Percentiles rank a stretch among this genome's conserved stretches.
Evolutionary conservation across 2,888 invertebrate genomes (phyloP).

Genomic region (Phyllotreta striolata): DNA sequence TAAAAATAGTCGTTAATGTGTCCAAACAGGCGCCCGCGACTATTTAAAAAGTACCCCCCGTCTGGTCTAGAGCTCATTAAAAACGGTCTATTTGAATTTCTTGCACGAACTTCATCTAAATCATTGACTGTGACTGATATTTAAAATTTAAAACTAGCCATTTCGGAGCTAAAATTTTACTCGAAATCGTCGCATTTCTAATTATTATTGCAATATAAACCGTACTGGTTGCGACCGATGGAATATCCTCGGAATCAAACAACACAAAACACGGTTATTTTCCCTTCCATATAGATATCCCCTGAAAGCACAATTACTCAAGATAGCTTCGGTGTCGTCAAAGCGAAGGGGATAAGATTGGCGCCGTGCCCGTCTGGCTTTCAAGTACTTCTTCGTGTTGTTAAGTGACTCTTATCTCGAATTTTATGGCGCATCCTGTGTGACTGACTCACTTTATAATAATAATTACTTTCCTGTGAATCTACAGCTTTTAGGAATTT

Average conservation of each 20-base stretch:
- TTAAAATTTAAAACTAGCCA: no score
- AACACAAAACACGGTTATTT: neutral
- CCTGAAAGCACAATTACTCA: constrained; percentile 19
- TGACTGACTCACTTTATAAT: constrained; percentile 43
- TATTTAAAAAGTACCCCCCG: constrained; percentile 39
- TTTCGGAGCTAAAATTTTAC: no score
- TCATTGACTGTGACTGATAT: no score
- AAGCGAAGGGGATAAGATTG: constrained; percentile 39
- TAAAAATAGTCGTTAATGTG: constrained; percentile 37
- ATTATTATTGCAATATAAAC: no score
- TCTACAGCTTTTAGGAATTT: constrained; percentile 23
- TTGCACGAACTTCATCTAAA: neutral
- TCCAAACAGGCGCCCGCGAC: constrained; percentile 35
- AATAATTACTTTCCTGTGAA: constrained; percentile 43
- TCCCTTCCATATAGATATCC: constrained; percentile 9
- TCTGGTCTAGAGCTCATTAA: constrained; percentile 36
- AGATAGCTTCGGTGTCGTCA: constrained; percentile 25
- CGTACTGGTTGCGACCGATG: no score
- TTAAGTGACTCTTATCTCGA: constrained; percentile 54
- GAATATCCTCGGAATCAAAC: no score
- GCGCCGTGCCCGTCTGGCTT: constrained; percentile 54
- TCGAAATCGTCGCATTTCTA: no score
- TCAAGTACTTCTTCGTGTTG: constrained; percentile 54
- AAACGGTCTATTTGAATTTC: constrained; percentile 20
- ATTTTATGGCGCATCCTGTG: constrained; percentile 51